phyloP scores from a whole-genome alignment of 2,888 invertebrate genomes.

The Rosalia funebris region DNA sequence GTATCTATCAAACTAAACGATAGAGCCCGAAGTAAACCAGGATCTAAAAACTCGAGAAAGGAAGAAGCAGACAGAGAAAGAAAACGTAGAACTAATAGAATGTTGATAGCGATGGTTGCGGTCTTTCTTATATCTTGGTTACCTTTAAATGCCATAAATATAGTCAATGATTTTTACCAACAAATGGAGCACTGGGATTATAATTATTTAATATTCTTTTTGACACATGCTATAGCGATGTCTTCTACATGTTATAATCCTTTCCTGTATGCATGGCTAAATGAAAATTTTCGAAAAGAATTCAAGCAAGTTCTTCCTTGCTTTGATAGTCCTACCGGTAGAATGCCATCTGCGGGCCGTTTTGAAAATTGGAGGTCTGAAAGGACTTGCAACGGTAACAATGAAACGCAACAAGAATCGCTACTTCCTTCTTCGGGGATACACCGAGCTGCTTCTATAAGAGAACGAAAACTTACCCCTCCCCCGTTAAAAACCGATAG shows the following conservation, averaged over 20 bases:
- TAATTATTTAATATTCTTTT: constrained; percentile 85
- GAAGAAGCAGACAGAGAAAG: constrained; percentile 91
- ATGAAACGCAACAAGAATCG: constrained; percentile 65
- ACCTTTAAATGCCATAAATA: constrained; percentile 89
- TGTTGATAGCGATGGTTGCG: constrained; percentile 97
- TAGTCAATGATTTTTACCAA: constrained; percentile 82
- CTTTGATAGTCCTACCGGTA: constrained; percentile 63
- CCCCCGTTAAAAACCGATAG: constrained; percentile 65
- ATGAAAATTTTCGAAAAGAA: constrained; percentile 92
- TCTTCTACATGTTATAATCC: constrained; percentile 95
- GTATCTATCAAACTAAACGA: constrained; percentile 90
- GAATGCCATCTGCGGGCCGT: constrained; percentile 49
- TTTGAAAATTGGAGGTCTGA: constrained; percentile 73
- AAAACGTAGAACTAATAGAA: constrained; percentile 91
- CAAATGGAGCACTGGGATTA: constrained; percentile 80
- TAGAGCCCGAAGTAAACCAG: constrained; percentile 84
- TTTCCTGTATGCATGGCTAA: constrained; percentile 94
- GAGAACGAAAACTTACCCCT: constrained; percentile 54
- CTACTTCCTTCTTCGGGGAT: constrained; percentile 64
- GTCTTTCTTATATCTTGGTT: constrained; percentile 98
- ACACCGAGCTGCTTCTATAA: constrained; percentile 68
- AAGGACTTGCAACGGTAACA: constrained; percentile 78
- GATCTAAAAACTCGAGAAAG: constrained; percentile 83
- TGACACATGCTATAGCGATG: constrained; percentile 90
- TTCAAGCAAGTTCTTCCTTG: constrained; percentile 82